Evolutionary conservation across 2,888 invertebrate species (phyloP), one percentile per base, ranked within the genome.

Genomic region (Dasypolia templi): DNA sequence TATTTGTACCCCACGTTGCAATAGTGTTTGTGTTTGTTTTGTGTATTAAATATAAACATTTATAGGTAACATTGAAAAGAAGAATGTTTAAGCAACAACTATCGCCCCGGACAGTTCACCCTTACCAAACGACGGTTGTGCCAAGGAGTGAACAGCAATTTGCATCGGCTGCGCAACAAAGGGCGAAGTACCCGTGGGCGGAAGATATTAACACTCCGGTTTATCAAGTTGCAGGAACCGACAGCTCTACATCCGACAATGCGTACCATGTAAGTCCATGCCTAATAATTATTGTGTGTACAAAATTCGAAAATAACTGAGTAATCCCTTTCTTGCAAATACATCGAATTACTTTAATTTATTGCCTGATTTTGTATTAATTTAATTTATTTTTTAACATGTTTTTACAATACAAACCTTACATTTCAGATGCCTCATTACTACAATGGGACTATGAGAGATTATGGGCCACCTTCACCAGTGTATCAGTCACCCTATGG

Each of bases 31-130:
- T 69, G 14, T 76, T 76, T 77, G 69, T 73, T 81, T 80, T 73
- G 7, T 83, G 35, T 73, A 75, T 78, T 22, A 75, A 78, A 68
- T 55, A 12, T 42, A 49, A 44, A 63, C 74, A 62, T 53, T 89
- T 89, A 72, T 82, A 91, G 92, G 77, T 90, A 89, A 89, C 75
- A 72, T 67, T 55, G 46, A 49, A 76, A 69, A 77, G 22, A 75
- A 92, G 85, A 86, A 96, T 95, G 97, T 97, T 93, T 83, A 96
- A 96, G 88, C 96, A 96, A 89, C 96, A 96, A 86, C 79, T 94
- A 55, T 93, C 96, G 22, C 94, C 95, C 7, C 92, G 96, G 58
- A 95, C 94, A 82, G 94, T 96, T 55, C 96, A 96, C 80, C 96
- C 96, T 7, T 96, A 96, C 82, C 96, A 96, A 88, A 96, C 96